A percentile compares a stretch with the other conserved stretches of the same genome.
These are phyloP conservation scores for Hemithea aestivaria DNA, from an alignment of 2,888 invertebrate species.

Conservation along the genomic window DNA sequence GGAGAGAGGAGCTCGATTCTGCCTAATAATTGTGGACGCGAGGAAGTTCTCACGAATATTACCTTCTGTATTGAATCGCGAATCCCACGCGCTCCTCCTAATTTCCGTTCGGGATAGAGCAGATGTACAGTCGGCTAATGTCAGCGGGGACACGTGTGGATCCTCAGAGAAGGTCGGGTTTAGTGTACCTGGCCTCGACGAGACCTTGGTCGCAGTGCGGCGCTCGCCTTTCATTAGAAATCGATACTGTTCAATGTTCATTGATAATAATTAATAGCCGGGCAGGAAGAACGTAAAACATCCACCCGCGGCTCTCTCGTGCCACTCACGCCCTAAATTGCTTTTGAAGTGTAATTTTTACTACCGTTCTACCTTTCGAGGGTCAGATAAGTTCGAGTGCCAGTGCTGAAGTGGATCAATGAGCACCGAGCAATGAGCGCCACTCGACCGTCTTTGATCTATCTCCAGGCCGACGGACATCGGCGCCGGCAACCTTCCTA, in stretches of 20 bases:
- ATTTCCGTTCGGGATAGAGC: constrained; percentile 56
- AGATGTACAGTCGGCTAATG: constrained; percentile 57
- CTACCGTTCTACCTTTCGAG: constrained; percentile 71
- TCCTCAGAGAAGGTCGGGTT: constrained; percentile 48
- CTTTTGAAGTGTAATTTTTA: constrained; percentile 71
- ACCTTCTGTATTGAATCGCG: constrained; percentile 60
- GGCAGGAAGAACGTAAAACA: constrained; percentile 38
- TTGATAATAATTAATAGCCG: constrained; percentile 68
- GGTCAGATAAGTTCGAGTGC: constrained; percentile 67
- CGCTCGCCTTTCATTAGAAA: constrained; percentile 59
- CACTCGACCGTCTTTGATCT: constrained; percentile 68
- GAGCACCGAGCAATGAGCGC: constrained; percentile 45
- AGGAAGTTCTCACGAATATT: constrained; percentile 74
- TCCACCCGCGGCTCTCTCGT: constrained; percentile 46
- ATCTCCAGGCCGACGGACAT: constrained; percentile 41
- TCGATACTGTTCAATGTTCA: constrained; percentile 61
- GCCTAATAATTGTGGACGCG: constrained; percentile 71
- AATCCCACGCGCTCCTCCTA: constrained; percentile 66
- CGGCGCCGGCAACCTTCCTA: constrained; percentile 35
- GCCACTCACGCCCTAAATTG: constrained; percentile 56
- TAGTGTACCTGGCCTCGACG: constrained; percentile 49
- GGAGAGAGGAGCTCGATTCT: constrained; percentile 61
- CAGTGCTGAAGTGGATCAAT: constrained; percentile 51
- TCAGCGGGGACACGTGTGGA: constrained; percentile 53
- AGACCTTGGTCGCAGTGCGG: constrained; percentile 59